Evolutionary conservation across 1,140 invertebrate species (phyloP).

Genomic region (Macrotrachela quadricornifera): DNA sequence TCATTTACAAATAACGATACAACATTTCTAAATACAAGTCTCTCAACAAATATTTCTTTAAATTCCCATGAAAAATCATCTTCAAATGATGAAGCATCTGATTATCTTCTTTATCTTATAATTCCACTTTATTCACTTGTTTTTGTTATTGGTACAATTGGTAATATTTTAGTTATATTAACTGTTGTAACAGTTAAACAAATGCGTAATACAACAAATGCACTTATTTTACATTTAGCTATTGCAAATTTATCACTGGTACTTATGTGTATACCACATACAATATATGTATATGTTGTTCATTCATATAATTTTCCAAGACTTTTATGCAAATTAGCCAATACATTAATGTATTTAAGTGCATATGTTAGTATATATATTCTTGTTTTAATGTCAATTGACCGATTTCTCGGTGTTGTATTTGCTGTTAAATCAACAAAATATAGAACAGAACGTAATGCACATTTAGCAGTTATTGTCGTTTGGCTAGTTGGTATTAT

Average conservation of each 20-base stretch:
- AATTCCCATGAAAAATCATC: too few relatives aligned
- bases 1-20: too few relatives aligned
- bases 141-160: slow-evolving; percentile 56
- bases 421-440: slow-evolving; percentile 74
- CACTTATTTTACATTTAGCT: slow-evolving; percentile 62
- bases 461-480: slow-evolving; percentile 41
- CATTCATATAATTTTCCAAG: background rate
- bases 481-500: slow-evolving; percentile 56
- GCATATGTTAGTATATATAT: slow-evolving; percentile 82
- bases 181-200: slow-evolving; percentile 60
- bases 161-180: slow-evolving; percentile 64
- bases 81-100: too few relatives aligned
- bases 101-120: too few relatives aligned
- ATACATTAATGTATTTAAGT: slow-evolving; percentile 40
- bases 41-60: too few relatives aligned
- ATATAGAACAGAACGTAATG: slow-evolving; percentile 59
- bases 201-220: slow-evolving; percentile 76
- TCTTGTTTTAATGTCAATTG: slow-evolving; percentile 75
- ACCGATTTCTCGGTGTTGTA: slow-evolving; percentile 77
- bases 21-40: too few relatives aligned
- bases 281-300: slow-evolving; percentile 17
- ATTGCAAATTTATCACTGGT: slow-evolving; percentile 75
- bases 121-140: too few relatives aligned
- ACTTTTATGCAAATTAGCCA: background rate
- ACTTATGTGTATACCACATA: slow-evolving; percentile 69